A percentile compares a stretch with the other conserved stretches of the same genome.
phyloP scores from a whole-genome alignment of 2,113 vertebrate genomes.

The Bambusicola thoracicus region DNA sequence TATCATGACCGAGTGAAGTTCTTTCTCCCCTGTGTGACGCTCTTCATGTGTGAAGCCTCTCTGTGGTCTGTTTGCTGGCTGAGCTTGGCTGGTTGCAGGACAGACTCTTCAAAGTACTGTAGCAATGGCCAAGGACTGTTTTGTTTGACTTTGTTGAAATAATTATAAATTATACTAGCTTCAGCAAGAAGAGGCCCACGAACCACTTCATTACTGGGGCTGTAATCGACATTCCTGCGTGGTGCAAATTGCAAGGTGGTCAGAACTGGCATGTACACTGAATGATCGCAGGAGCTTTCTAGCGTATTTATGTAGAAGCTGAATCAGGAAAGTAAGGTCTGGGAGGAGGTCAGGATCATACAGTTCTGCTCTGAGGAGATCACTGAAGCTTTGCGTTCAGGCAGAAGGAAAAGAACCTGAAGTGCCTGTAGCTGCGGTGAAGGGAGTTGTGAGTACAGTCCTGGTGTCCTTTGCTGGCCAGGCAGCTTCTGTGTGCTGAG shows the following conservation, averaged over 20 bases:
- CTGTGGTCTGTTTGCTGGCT: accelerated
- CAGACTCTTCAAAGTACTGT: not conserved
- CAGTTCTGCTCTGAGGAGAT: not conserved
- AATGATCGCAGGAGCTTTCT: accelerated
- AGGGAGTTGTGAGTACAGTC: not conserved
- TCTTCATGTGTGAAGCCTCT: not conserved
- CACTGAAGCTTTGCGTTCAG: not conserved
- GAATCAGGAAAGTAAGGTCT: not conserved
- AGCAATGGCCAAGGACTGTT: not conserved
- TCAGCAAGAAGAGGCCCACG: not conserved
- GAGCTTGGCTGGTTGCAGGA: not conserved
- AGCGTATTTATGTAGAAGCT: not conserved
- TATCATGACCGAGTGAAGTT: not conserved
- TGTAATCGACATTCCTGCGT: not conserved
- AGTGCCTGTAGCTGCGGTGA: not conserved
- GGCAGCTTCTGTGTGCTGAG: not conserved
- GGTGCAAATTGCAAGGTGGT: not conserved
- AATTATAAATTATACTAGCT: not conserved
- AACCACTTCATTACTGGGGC: not conserved
- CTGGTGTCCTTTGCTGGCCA: not conserved
- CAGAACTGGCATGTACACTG: not conserved
- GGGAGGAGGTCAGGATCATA: accelerated
- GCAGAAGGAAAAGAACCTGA: not conserved
- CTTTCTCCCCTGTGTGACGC: not conserved
- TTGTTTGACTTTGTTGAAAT: not conserved